Evolutionary conservation across 37 sponge, comb jelly and placozoan species (phyloP).

Genomic region (Oopsacas minuta): DNA sequence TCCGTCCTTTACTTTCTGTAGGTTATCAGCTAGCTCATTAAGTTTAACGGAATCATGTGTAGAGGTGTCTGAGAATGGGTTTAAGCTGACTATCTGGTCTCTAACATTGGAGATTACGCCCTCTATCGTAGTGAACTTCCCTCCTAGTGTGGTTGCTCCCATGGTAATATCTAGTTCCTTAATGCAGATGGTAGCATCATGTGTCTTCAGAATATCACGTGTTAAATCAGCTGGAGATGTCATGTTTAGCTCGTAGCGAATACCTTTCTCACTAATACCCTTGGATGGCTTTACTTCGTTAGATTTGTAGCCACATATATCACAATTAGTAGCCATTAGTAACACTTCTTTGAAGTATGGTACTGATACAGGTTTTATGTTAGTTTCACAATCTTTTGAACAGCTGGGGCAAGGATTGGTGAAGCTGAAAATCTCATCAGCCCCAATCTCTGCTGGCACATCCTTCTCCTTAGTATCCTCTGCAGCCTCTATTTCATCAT

Average conservation of each 20-base stretch:
- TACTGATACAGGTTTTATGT: conserved; percentile 21
- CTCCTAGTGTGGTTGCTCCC: conserved; percentile 55
- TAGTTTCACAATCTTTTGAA: not conserved
- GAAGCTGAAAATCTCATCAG: not conserved
- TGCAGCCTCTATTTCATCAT: not conserved
- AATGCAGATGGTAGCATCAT: conserved; percentile 42
- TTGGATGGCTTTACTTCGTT: conserved; percentile 86
- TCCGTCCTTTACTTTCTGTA: conserved; percentile 34
- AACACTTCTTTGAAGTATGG: conserved; percentile 82
- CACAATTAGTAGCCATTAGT: conserved; percentile 83
- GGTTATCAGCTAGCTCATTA: not conserved
- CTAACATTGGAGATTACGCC: conserved; percentile 58
- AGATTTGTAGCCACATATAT: conserved; percentile 60
- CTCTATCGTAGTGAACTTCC: conserved; percentile 84
- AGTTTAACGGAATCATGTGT: not conserved
- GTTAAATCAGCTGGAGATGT: conserved; percentile 55
- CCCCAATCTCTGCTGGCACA: not conserved
- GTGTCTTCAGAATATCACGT: conserved; percentile 77
- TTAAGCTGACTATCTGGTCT: conserved; percentile 52
- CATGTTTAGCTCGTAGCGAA: conserved; percentile 41
- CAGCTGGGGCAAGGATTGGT: not conserved
- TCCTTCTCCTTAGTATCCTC: not conserved
- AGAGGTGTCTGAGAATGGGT: conserved; percentile 57
- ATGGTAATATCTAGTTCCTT: conserved; percentile 71
- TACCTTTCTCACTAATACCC: conserved; percentile 61